Evolutionary conservation across 1,140 invertebrate genomes (phyloP), one percentile per base, ranked within the genome.

Genomic region (Drosophila neocordata): DNA sequence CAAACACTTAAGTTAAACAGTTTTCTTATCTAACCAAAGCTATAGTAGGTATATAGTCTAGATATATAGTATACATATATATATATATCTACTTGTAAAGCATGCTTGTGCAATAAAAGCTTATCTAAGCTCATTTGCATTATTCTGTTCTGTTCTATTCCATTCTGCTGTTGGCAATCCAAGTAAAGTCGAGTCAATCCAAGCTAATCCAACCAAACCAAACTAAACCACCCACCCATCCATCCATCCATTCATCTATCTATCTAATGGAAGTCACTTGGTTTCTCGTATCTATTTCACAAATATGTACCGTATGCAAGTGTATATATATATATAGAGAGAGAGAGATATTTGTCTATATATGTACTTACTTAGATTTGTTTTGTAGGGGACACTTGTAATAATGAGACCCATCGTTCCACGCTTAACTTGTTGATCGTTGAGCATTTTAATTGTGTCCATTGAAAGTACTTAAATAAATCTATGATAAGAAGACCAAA

Each of bases 91-190:
- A 34, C 15, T 13, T 34, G 24, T n/a, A 15, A 22, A 15, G 31
- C 58, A 11, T 44, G 69, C 71, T 73, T 73, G 70, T 74, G 72
- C 72, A 74, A 74, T 73, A 61, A 71, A 41, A 52, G 35, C 71
- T 74, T 74, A 74, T 74, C 72, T 74, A 74, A 74, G 71, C 71
- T 63, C 56, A 74, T 67, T 74, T 74, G 57, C 71, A 74, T 67
- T 48, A 62, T 31, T 41, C 52, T 69, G 22, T 4, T 15, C 15
- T 31, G 6, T 31, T 31, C 27, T 31, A 7, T 31, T 31, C 27
- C 7, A 7, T 31, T 31, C 27, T 24, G 22, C 4, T 24, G 22
- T 24, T 24, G 22, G 22, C 22, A 24, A 24, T 24, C 4, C 22
- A 24, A 24, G 22, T 24, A 24, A 7, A 31, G 41, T 13, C 15